Conservation (phyloP, 1,140 invertebrate species). For the Hyphantria cunea region DNA sequence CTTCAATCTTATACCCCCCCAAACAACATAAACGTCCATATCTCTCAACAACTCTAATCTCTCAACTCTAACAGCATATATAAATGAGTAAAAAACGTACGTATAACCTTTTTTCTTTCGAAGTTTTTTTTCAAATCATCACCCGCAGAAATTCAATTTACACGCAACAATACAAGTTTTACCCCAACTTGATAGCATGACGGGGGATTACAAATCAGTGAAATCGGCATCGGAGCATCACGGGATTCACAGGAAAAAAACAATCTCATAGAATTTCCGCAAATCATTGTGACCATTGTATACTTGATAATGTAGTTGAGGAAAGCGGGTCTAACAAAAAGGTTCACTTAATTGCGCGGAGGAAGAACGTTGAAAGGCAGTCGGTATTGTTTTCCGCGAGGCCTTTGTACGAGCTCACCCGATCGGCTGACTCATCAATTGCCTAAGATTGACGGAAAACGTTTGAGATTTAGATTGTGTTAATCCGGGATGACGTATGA, state of each 20-base stretch:
- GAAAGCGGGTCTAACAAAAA: slow-evolving; percentile 72
- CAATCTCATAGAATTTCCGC: slow-evolving; percentile 70
- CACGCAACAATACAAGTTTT: slow-evolving; percentile 47
- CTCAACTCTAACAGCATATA: too few relatives aligned
- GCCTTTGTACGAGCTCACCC: slow-evolving; percentile 58
- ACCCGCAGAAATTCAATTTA: slow-evolving; percentile 43
- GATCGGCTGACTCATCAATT: slow-evolving; percentile 75
- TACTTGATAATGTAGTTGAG: slow-evolving; percentile 72
- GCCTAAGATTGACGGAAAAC: slow-evolving; percentile 61
- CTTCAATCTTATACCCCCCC: too few relatives aligned
- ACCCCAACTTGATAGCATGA: slow-evolving; percentile 53
- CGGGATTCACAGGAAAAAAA: slow-evolving; percentile 54
- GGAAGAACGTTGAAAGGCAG: slow-evolving; percentile 69
- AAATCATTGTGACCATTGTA: slow-evolving; percentile 76
- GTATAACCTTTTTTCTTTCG: background rate
- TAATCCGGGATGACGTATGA: slow-evolving; percentile 11
- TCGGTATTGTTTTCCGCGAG: slow-evolving; percentile 65
- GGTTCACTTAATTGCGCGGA: slow-evolving; percentile 73
- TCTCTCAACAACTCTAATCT: too few relatives aligned
- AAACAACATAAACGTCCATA: too few relatives aligned
- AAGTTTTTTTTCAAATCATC: slow-evolving; percentile 3
- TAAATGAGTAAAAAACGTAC: too few relatives aligned
- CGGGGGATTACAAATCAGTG: slow-evolving; percentile 60
- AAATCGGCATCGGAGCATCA: slow-evolving; percentile 44
- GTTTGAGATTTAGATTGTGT: slow-evolving; percentile 60